phyloP scores from a whole-genome alignment of 2,888 invertebrate genomes.

The Dyspetes luteomarginatus region DNA sequence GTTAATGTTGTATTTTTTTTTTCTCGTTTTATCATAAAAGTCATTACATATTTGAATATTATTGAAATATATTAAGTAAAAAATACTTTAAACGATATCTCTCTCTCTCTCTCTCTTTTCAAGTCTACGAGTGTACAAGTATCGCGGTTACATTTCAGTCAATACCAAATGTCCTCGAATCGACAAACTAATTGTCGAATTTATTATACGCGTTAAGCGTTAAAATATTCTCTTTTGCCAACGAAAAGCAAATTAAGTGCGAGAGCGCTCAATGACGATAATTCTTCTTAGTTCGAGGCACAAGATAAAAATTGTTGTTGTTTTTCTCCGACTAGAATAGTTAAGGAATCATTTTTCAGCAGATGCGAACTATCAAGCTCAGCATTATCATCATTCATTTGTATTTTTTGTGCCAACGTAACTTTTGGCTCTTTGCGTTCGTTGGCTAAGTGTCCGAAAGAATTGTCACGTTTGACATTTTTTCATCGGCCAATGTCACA shows the following conservation, averaged over 20 bases:
- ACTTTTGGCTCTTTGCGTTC: background rate
- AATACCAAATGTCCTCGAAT: background rate
- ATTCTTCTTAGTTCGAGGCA: too few species aligned
- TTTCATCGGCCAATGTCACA: constrained; percentile 74
- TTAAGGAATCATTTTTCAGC: constrained; percentile 12
- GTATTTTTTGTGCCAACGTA: constrained; percentile 28
- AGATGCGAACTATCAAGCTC: constrained; percentile 14
- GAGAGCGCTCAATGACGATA: background rate
- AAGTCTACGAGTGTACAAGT: background rate
- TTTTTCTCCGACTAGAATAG: constrained; percentile 49
- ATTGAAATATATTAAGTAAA: background rate
- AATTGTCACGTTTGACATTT: constrained; percentile 70
- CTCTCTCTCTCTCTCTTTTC: background rate
- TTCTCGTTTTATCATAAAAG: background rate
- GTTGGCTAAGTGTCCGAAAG: constrained; percentile 73
- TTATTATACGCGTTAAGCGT: background rate
- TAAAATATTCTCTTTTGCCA: background rate
- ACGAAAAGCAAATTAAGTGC: background rate
- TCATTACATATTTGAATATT: too few species aligned
- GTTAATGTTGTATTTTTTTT: background rate
- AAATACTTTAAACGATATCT: background rate
- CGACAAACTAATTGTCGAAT: background rate
- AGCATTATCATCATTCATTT: constrained; percentile 4
- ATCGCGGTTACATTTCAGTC: too few species aligned
- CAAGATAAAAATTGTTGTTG: background rate